A percentile compares a stretch with the other conserved stretches of the same genome.
phyloP scores from a whole-genome alignment of 2,113 vertebrate species.

The zebrafish (Danio rerio) region DNA sequence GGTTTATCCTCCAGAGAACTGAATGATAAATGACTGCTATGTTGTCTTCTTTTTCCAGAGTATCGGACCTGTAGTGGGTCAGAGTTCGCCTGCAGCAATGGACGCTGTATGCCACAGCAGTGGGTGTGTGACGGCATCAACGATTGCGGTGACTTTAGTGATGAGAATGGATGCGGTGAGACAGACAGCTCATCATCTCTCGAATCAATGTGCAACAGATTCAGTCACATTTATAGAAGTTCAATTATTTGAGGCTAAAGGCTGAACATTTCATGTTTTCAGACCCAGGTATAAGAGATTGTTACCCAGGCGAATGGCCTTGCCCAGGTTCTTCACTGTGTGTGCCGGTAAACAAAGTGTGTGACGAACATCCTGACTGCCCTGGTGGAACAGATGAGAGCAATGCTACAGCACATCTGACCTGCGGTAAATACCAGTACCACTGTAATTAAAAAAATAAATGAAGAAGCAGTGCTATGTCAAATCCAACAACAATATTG shows the following conservation, averaged over 20 bases:
- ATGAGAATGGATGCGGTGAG: slow-evolving; percentile 78
- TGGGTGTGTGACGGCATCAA: slow-evolving; percentile 78
- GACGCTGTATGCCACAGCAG: slow-evolving; percentile 73
- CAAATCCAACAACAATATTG: background rate
- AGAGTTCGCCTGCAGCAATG: slow-evolving; percentile 73
- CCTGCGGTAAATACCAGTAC: slow-evolving; percentile 59
- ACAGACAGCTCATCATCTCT: background rate
- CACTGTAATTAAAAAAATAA: too few species aligned
- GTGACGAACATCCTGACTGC: slow-evolving; percentile 71
- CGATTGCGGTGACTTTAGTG: slow-evolving; percentile 77
- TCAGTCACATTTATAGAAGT: background rate
- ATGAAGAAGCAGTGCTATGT: too few species aligned
- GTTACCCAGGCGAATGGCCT: slow-evolving; percentile 78
- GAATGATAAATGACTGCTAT: too few species aligned
- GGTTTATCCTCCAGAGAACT: too few species aligned
- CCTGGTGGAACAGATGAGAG: slow-evolving; percentile 73
- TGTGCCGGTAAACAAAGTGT: slow-evolving; percentile 72
- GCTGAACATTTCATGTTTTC: slow-evolving; percentile 16
- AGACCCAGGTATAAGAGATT: slow-evolving; percentile 73
- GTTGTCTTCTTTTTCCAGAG: slow-evolving; percentile 54
- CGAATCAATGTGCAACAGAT: background rate
- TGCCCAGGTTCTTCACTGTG: slow-evolving; percentile 71
- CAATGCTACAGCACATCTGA: slow-evolving; percentile 70
- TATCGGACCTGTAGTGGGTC: slow-evolving; percentile 71
- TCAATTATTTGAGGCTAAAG: background rate